Conservation (phyloP, 2,113 vertebrate genomes). For the Fregata magnificens region DNA sequence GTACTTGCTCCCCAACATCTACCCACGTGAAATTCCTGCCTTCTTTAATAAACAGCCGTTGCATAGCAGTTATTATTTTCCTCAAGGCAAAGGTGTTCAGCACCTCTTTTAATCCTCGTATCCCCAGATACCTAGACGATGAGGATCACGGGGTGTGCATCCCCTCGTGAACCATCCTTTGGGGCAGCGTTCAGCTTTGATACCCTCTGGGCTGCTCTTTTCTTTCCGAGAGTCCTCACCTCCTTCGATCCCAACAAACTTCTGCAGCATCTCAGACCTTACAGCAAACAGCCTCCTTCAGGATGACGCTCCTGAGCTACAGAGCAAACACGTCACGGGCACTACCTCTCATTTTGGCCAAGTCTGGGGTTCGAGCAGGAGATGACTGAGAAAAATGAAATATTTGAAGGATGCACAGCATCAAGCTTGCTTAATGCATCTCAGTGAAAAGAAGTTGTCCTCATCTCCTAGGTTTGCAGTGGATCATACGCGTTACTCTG, state of each 20-base stretch:
- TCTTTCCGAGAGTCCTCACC: not conserved
- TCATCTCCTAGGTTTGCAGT: not conserved
- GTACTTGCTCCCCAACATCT: not conserved
- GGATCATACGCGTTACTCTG: fast-evolving
- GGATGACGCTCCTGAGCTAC: not conserved
- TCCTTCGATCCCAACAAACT: not conserved
- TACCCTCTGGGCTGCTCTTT: too few relatives aligned
- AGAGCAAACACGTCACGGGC: not conserved
- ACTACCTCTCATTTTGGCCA: not conserved
- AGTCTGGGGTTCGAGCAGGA: not conserved
- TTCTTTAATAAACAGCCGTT: not conserved
- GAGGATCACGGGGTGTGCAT: not conserved
- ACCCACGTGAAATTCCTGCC: not conserved
- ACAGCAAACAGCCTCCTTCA: too few relatives aligned
- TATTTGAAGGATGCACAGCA: not conserved
- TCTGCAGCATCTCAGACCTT: not conserved
- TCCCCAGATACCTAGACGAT: not conserved
- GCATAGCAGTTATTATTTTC: not conserved
- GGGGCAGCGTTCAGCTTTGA: not conserved
- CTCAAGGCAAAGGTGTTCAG: not conserved
- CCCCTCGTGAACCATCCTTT: not conserved
- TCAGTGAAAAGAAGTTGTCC: not conserved
- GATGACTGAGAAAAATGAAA: not conserved
- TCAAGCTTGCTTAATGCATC: not conserved
- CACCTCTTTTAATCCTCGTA: not conserved